Evolutionary conservation across 2,113 vertebrate genomes (phyloP), one percentile per base, ranked within the genome.

Genomic region (Crocuta crocuta): DNA sequence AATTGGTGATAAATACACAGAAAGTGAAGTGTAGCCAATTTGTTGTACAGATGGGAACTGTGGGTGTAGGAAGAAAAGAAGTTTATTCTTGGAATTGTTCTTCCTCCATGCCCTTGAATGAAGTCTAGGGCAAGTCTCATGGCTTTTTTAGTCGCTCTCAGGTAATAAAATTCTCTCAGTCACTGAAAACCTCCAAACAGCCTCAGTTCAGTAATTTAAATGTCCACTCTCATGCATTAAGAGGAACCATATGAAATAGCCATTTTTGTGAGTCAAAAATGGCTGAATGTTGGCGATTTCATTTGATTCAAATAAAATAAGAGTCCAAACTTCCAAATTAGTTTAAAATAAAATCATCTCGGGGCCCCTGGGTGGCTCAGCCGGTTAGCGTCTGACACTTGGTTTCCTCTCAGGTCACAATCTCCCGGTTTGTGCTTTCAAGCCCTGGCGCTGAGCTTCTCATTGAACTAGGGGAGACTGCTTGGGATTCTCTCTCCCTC

Each of bases 41-140:
- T 91, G 65, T 35, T 61, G 70, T 95, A 92, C 93, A 95, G 91
- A 85, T 97, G 93, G 93, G 43, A 71, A 83, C 66, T 39, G 39
- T 45, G 86, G 45, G 33, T 95, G 70, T 95, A 61, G 96, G 95
- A 87, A 93, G 94, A 94, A 95, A 92, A 78, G 33, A 53, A 91
- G 31, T 82, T 89, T 97, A 82, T 95, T 94, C 85, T 93, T 93
- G 92, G 79, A 12, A 71, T 53, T 61, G 70, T 85, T 63, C 61
- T 96, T 58, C 33, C 28, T 48, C 12, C 3, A 16, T 24, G 10
- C 10, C 63, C 58, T 71, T 73, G 39, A 93, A 53, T 66, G 39
- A 74, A 88, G 63, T 63, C 39, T 65, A 74, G 21, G 68, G 33
- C 26, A 79, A 70, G 31, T 76, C 26, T 58, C 53, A n/a, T 28